Evolutionary conservation across 2,888 invertebrate species (phyloP), one percentile per base, ranked within the genome.

Genomic region (Apotomis turbidana): DNA sequence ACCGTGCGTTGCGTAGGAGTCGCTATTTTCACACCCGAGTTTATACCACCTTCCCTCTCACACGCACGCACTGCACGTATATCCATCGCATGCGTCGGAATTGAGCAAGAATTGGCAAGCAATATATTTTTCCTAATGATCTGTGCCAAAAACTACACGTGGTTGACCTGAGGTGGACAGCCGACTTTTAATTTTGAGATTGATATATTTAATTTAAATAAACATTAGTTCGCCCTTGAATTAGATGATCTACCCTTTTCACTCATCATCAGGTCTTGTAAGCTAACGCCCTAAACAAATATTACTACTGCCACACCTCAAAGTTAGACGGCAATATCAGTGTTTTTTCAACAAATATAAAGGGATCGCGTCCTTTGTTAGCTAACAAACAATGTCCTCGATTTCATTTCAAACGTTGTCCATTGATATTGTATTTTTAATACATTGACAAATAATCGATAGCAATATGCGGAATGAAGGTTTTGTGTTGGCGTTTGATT

Each of bases 81-180:
- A 27, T 74, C 77, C 77, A 68, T 89, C 85, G 80, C 85, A 71
- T 38, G 70, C 66, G 51, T 46, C 68, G 75, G 74, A 80, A 85
- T 92, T 91, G 90, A 89, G 93, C 84, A 93, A 93, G 83, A 83
- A 90, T 93, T 93, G 93, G 91, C 93, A 90, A 84, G 82, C 79
- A 78, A 76, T 83, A 80, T 85, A 82, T 87, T 87, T 71, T 87
- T 86, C 85, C 83, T 74, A 77, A 76, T 78, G 77, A 73, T 77
- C 79, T 81, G 84, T 89, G 91, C 90, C 90, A 91, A 91, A 87
- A 80, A 86, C 83, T 81, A 86, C 90, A 92, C 91, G 90, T 90
- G 90, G 83, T 82, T 83, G 85, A 86, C 85, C 85, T 78, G 85
- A 74, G 68, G 57, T 68, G 71, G 78, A 78, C 80, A 78, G 78